Evolutionary conservation across 2,888 invertebrate species (phyloP), one percentile per base, ranked within the genome.

Genomic region (Eristalis arbustorum): DNA sequence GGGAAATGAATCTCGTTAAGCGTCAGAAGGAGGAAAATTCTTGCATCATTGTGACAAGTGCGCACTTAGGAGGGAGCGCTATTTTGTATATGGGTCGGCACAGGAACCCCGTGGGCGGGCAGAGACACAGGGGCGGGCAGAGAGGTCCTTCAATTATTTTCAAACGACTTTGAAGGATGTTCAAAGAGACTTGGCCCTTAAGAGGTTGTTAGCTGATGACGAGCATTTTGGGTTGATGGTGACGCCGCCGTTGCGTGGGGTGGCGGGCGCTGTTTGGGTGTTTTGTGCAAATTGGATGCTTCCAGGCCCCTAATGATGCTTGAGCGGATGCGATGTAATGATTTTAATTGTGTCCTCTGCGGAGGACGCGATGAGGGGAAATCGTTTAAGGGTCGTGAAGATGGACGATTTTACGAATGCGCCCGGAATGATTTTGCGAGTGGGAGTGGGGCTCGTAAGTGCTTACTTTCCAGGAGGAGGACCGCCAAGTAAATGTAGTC

Each of bases 1-100:
- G 40, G 57, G 64, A 69, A 76, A 84, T 73, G 80, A 64, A 64
- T 80, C 84, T 84, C 69, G 72, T 84, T 75, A 68, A 10, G 63
- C 40, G 73, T 28, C 18, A 8, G 18, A 49, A 49, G 63, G 63
- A 18, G 63, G 34, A 69, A 77, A 37, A 73, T 61, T 68, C 72
- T 69, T 69, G 69, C 84, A 61, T 76, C 80, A 64, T 84, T 84
- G 80, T 80, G 59, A 71, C 61, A 76, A 68, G 81, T 82, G 81
- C 28, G 76, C 37, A 73, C 68, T 84, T 72, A 64, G 61, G 68
- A 49, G 37, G 61, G 25, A 49, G 28, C 23, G 28, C 61, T 64
- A 23, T 40, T 69, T 63, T 62, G 22, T 69, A 40, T 18, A 40
- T 42, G 42, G 42, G 11, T 14, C 49, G 49, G 49, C 18, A 42